Evolutionary conservation across 2,113 vertebrate species (phyloP).

Genomic region (Dipodomys merriami): DNA sequence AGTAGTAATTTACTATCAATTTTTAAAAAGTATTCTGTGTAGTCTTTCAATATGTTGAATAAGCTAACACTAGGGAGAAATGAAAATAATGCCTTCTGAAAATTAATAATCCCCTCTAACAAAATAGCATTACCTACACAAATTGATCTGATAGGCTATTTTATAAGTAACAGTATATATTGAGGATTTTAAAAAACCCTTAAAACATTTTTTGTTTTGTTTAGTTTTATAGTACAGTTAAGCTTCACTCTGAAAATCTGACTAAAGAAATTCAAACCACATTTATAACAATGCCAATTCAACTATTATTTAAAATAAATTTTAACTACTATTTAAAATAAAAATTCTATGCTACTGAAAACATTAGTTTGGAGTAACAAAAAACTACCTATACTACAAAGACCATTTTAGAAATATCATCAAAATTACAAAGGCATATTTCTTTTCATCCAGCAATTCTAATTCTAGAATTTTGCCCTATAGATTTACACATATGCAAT

Average conservation of each 20-base stretch:
- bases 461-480: not conserved
- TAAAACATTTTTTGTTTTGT: not conserved
- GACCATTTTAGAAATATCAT: not conserved
- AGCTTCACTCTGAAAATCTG: not conserved
- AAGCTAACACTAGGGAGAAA: not conserved
- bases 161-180: not conserved
- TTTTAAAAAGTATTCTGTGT: not conserved
- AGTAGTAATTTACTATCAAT: no score
- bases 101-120: not conserved
- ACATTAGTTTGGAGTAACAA: not conserved
- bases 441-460: not conserved
- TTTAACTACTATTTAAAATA: not conserved
- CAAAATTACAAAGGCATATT: conserved; percentile 33
- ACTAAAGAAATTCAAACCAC: conserved; percentile 21
- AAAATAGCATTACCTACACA: not conserved
- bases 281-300: not conserved
- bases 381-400: not conserved
- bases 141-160: not conserved
- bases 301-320: not conserved
- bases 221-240: not conserved
- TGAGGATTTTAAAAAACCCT: not conserved
- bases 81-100: not conserved
- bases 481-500: not conserved
- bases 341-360: conserved; percentile 22
- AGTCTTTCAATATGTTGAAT: not conserved